Evolutionary conservation across 2,888 invertebrate species (phyloP), one percentile per base, ranked within the genome.

Genomic region (Sminthurides aquaticus): DNA sequence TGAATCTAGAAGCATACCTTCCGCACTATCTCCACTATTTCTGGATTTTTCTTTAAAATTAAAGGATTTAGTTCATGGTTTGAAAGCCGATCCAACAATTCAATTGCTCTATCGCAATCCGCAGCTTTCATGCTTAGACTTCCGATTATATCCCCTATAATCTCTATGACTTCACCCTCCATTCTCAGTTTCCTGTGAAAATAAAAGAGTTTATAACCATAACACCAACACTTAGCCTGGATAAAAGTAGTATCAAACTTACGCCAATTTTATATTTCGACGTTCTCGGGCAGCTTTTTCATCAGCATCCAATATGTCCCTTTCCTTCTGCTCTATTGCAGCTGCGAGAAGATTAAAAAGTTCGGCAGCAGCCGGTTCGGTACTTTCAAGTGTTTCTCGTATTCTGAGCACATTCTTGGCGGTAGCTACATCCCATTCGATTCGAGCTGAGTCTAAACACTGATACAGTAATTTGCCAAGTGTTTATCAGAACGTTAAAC

Each of bases 31-130:
- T 89, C 87, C 56, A 91, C 83, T 71, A 78, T 73, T 56, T 86
- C 85, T 0, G 90, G 87, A 80, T 91, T 89, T 73, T 91, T 91
- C 64, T 89, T 83, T 52, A 93, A 78, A 87, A 90, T 90, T 25
- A 90, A 78, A 0, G 87, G 85, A 68, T 86, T 86, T 25, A 88
- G 77, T 3, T 85, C 79, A 5, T 82, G 82, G 62, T 60, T 65
- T 77, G 81, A 79, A 15, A 78, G 78, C 67, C 86, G 84, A 54
- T 88, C 86, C 71, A 92, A 79, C 1, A 86, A 80, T 60, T 85
- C 84, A 43, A 91, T 78, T 69, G 90, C 90, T 64, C 84, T 79
- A 43, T 88, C 86, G 0, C 88, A 85, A 74, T 90, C 86, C 0
- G 90, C 89, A 68, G 83, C 82, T 73, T 85, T 85, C 56, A 87